Evolutionary conservation across 2,113 vertebrate genomes (phyloP).

Genomic region (Cephalopholis sonnerati): DNA sequence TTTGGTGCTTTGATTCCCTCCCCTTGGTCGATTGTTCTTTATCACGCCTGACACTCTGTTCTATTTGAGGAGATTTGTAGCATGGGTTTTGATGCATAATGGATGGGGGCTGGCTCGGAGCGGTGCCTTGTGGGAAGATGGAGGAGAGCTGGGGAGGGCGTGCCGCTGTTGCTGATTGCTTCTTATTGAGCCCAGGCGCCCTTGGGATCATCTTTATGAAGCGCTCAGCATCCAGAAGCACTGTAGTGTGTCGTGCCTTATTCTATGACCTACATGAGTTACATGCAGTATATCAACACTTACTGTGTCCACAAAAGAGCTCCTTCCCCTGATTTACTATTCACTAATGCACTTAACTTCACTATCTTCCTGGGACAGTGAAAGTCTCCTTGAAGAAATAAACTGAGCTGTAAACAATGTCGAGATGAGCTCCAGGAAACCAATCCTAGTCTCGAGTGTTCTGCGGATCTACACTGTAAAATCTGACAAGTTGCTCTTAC

Average conservation of each 20-base stretch:
- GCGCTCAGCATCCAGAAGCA: conserved; percentile 56
- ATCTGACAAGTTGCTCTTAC: too few species aligned
- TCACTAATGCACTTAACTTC: conserved; percentile 13
- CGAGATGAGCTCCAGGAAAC: conserved; percentile 41
- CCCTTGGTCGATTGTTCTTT: conserved; percentile 74
- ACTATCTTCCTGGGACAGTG: background rate
- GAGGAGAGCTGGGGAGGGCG: conserved; percentile 57
- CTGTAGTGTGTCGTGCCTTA: conserved; percentile 42
- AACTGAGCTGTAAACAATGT: conserved; percentile 46
- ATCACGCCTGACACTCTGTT: conserved; percentile 81
- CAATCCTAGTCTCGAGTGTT: conserved; percentile 10
- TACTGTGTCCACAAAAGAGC: background rate
- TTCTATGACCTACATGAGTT: conserved; percentile 64
- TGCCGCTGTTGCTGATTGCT: conserved; percentile 71
- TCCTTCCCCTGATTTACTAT: conserved; percentile 15
- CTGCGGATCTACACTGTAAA: conserved; percentile 4
- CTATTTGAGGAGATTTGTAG: conserved; percentile 80
- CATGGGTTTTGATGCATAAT: conserved; percentile 78
- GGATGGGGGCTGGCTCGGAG: conserved; percentile 74
- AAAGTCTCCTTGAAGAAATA: conserved; percentile 49
- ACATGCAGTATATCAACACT: conserved; percentile 20
- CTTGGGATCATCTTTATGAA: conserved; percentile 62
- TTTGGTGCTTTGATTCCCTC: conserved; percentile 64
- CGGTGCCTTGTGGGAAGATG: conserved; percentile 73
- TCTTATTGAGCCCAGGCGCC: conserved; percentile 78